Conservation (phyloP, 2,888 invertebrate genomes). For the Adelphocoris suturalis region DNA sequence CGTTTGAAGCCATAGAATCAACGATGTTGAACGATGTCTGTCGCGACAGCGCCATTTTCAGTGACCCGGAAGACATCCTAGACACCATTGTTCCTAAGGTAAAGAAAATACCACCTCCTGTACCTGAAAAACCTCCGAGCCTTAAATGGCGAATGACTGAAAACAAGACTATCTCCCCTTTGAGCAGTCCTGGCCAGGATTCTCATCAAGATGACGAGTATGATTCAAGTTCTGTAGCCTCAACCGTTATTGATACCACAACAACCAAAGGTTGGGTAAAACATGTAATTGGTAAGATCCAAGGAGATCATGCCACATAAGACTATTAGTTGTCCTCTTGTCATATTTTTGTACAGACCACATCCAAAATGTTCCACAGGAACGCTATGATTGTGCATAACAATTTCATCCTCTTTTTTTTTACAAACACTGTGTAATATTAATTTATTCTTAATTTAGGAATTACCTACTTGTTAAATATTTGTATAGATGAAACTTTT, state of each 20-base stretch:
- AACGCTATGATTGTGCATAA: slow-evolving; percentile 14
- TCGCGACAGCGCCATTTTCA: slow-evolving; percentile 91
- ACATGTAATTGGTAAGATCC: slow-evolving; percentile 80
- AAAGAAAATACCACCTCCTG: slow-evolving; percentile 82
- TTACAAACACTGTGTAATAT: slow-evolving; percentile 30
- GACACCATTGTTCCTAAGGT: slow-evolving; percentile 70
- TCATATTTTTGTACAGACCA: slow-evolving; percentile 31
- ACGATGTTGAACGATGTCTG: slow-evolving; percentile 84
- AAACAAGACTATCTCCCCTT: slow-evolving; percentile 61
- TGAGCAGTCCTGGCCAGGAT: slow-evolving; percentile 73
- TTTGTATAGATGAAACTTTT: slow-evolving; percentile 12
- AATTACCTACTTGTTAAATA: slow-evolving; percentile 27
- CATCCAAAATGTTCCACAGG: slow-evolving; percentile 42
- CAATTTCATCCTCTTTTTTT: slow-evolving; percentile 24
- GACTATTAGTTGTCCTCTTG: slow-evolving; percentile 49
- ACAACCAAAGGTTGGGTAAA: slow-evolving; percentile 85
- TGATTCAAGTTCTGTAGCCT: slow-evolving; percentile 78
- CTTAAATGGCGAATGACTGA: slow-evolving; percentile 76
- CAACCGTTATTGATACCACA: slow-evolving; percentile 78
- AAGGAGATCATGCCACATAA: slow-evolving; percentile 73
- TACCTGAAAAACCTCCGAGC: slow-evolving; percentile 82
- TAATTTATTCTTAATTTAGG: slow-evolving; percentile 54
- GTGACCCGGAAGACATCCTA: slow-evolving; percentile 84
- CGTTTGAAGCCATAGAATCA: slow-evolving; percentile 87
- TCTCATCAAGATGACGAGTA: slow-evolving; percentile 78